Evolutionary conservation across 2,888 invertebrate genomes (phyloP).

Genomic region (Rhyacophila evoluta): DNA sequence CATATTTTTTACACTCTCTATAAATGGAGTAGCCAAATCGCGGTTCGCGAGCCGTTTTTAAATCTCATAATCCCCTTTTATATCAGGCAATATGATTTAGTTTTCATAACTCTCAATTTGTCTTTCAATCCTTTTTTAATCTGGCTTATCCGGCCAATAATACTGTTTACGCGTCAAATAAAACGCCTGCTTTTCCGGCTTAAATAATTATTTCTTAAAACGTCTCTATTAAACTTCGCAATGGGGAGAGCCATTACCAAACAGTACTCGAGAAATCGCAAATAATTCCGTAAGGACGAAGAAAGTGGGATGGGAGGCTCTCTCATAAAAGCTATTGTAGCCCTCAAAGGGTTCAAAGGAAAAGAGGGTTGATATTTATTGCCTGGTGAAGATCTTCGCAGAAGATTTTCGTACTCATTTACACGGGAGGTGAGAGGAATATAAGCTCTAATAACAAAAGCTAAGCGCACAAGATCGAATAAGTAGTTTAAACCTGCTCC

Average conservation of each 20-base stretch:
- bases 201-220: slow-evolving; percentile 47
- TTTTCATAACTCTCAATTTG: no score
- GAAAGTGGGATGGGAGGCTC: slow-evolving; percentile 27
- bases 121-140: background rate
- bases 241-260: slow-evolving; percentile 43
- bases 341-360: slow-evolving; percentile 52
- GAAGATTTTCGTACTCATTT: slow-evolving; percentile 52
- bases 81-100: no score
- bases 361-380: slow-evolving; percentile 52
- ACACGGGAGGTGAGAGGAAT: slow-evolving; percentile 50
- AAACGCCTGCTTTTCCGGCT: slow-evolving; percentile 35
- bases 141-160: background rate
- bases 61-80: no score
- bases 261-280: slow-evolving; percentile 46
- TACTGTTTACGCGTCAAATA: slow-evolving; percentile 36
- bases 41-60: no score
- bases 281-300: slow-evolving; percentile 45
- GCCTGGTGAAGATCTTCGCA: slow-evolving; percentile 44
- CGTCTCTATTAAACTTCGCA: slow-evolving; percentile 50
- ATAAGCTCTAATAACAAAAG: slow-evolving; percentile 41
- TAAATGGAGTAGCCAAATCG: no score
- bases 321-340: slow-evolving; percentile 52
- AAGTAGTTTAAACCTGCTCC: slow-evolving; percentile 29
- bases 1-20: no score
- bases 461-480: slow-evolving; percentile 24